A percentile compares a stretch with the other conserved stretches of the same genome.
phyloP scores from a whole-genome alignment of 2,113 vertebrate species.

The Acrocephalus kingi region DNA sequence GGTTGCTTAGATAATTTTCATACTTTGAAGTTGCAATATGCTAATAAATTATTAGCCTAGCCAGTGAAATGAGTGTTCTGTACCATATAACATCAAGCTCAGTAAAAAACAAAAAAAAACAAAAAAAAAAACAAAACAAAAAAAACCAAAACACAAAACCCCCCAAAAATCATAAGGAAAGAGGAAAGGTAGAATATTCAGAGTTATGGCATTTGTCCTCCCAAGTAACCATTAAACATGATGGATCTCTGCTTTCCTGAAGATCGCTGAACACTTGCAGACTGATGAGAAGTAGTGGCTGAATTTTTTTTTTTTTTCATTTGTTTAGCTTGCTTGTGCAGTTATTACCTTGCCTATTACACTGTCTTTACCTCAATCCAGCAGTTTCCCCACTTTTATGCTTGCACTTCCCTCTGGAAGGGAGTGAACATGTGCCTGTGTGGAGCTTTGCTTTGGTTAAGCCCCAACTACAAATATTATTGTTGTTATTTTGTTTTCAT shows the following conservation, averaged over 20 bases:
- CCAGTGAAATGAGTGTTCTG: neutral
- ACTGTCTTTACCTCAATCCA: neutral
- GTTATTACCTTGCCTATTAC: neutral
- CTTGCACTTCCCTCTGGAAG: neutral
- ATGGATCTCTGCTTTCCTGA: neutral
- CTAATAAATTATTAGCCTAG: neutral
- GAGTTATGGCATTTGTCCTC: neutral
- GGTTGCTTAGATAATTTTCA: neutral
- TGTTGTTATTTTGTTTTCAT: neutral
- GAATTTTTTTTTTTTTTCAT: neutral
- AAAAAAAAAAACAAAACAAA: neutral
- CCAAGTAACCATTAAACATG: accelerated
- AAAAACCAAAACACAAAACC: neutral
- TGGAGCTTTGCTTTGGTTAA: neutral
- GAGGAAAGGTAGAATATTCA: accelerated
- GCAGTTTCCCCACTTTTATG: neutral
- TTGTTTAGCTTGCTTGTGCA: neutral
- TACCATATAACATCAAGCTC: neutral
- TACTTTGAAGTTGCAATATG: neutral
- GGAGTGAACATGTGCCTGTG: neutral
- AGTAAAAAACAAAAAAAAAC: neutral
- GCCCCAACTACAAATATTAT: neutral
- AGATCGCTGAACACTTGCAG: neutral
- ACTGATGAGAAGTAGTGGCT: accelerated
- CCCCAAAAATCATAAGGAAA: neutral